Evolutionary conservation across 2,888 invertebrate species (phyloP), one percentile per base, ranked within the genome.

Genomic region (Prostheceraeus crozeri): DNA sequence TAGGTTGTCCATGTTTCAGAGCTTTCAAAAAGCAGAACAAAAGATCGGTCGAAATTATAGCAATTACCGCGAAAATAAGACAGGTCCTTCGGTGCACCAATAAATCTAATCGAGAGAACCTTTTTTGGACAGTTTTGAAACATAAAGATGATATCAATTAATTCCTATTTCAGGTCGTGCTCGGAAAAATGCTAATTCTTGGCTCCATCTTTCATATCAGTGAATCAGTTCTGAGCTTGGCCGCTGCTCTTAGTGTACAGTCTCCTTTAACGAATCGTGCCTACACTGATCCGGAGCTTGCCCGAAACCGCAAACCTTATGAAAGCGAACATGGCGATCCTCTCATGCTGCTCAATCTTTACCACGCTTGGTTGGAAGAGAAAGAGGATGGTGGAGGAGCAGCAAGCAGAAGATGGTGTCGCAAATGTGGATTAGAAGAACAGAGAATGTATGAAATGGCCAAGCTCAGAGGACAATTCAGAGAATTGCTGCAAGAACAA

Each of bases 321-420:
- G 88, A 93, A 71, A 91, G 91, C 0, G 87, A 88, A 71, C 90
- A 94, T 72, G 98, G 98, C 0, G 98, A 98, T 74, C 89, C 94
- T 0, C 81, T 98, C 64, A 89, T 89, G 0, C 77, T 94, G 0
- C 77, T 98, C 1, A 87, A 87, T 67, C 82, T 86, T 27, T 90
- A 86, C 76, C 84, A 86, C 70, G 85, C 87, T 65, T 94, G 94
- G 94, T 75, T 94, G 35, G 81, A 83, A 67, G 82, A 73, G 3
- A 30, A 14, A n/a, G 28, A 59, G 19, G 11, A 78, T 64, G 71
- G 73, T 19, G 71, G 71, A n/a, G 71, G 72, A 10, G 63, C 59
- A 35, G 61, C 36, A 21, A 73, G 76, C 0, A 80, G 84, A 45
- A 83, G 83, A 61, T 98, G 98, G 96, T 89, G 93, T 67, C 83